Conservation (phyloP, 1,140 invertebrate genomes). For the Elysia chlorotica region DNA sequence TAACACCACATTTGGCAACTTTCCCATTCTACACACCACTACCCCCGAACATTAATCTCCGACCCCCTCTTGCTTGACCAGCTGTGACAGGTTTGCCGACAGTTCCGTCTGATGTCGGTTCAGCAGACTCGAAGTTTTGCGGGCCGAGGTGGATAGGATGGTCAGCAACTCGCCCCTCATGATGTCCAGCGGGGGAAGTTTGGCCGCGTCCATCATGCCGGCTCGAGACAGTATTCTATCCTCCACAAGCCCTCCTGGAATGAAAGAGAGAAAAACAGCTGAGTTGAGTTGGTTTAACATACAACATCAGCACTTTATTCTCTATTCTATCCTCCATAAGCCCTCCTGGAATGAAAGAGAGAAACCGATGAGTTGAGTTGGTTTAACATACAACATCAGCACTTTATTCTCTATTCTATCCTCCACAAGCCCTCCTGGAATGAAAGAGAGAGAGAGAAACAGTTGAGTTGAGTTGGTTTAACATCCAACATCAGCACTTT, state of each 20-base stretch:
- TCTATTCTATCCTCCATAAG: no score
- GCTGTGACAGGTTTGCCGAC: constrained; percentile 25
- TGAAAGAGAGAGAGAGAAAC: neutral
- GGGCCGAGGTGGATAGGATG: constrained; percentile 21
- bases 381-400: no score
- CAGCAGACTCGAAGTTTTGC: constrained; percentile 22
- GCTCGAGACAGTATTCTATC: constrained; percentile 25
- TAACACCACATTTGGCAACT: no score
- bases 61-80: constrained; percentile 23
- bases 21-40: no score
- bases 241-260: constrained; percentile 32
- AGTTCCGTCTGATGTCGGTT: constrained; percentile 27
- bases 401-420: no score
- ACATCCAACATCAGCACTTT: constrained; percentile 17
- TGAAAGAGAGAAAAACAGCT: neutral
- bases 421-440: no score
- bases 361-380: no score
- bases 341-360: no score
- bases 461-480: no score
- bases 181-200: constrained; percentile 25
- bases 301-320: no score
- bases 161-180: constrained; percentile 27
- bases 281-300: no score
- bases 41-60: no score
- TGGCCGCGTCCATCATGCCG: constrained; percentile 16